Evolutionary conservation across 1,140 invertebrate species (phyloP).

Genomic region (Brachionus plicatilis): DNA sequence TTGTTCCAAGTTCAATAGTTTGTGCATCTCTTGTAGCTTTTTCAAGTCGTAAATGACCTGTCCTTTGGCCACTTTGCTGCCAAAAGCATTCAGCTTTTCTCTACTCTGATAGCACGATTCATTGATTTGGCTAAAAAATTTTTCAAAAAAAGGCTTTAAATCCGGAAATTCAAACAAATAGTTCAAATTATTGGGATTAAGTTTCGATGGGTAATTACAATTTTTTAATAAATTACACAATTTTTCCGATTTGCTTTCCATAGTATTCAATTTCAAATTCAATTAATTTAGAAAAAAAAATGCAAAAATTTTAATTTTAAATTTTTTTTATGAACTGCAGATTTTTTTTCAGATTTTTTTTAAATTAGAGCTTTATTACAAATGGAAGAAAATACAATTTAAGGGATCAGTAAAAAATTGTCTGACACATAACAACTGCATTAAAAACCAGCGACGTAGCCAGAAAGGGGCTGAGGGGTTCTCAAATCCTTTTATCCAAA

Average conservation of each 20-base stretch:
- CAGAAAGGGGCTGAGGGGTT: no score
- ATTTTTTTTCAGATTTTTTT: not conserved
- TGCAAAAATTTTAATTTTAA: not conserved
- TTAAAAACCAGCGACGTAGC: no score
- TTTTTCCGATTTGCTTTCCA: constrained; percentile 28
- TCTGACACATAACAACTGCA: no score
- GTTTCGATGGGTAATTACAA: not conserved
- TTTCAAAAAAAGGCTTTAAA: constrained; percentile 11
- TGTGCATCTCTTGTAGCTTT: constrained; percentile 1
- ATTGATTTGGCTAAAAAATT: not conserved
- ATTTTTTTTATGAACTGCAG: not conserved
- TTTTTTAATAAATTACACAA: constrained; percentile 19
- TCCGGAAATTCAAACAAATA: constrained; percentile 33
- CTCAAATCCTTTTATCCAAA: no score
- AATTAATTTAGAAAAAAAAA: not conserved
- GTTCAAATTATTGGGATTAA: constrained; percentile 3
- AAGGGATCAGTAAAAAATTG: no score
- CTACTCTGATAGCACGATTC: not conserved
- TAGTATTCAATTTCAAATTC: not conserved
- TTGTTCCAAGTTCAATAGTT: not conserved
- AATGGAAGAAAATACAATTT: no score
- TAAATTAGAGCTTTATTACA: not conserved
- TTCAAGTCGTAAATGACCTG: constrained; percentile 7
- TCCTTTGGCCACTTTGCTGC: not conserved
- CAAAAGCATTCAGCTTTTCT: not conserved